Evolutionary conservation across 2,797 vertebrate genomes (phyloP).

Genomic region (Mormyrops attenuatus): DNA sequence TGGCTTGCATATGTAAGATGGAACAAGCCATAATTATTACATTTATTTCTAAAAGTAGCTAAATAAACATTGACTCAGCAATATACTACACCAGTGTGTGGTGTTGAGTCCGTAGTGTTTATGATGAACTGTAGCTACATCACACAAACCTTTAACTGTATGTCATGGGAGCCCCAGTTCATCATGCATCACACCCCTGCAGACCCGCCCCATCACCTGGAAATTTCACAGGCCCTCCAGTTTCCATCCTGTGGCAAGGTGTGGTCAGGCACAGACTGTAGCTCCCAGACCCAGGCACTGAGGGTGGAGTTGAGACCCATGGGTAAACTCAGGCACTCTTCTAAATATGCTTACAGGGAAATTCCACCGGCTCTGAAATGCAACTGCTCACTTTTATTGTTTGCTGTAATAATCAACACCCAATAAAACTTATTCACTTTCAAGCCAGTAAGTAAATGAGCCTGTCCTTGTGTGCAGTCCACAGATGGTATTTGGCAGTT

Average conservation of each 20-base stretch:
- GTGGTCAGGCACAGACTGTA: not conserved
- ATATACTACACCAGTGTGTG: not conserved
- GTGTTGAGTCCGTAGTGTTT: not conserved
- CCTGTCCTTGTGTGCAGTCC: not conserved
- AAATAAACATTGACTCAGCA: not conserved
- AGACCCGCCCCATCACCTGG: not conserved
- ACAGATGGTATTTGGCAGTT: not conserved
- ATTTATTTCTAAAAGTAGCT: not conserved
- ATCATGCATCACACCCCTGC: not conserved
- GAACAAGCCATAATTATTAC: not conserved
- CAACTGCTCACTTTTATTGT: not conserved
- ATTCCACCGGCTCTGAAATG: not conserved
- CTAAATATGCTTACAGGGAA: not conserved
- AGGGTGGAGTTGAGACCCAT: not conserved
- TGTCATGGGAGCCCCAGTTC: not conserved
- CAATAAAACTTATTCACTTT: not conserved
- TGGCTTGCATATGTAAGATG: not conserved
- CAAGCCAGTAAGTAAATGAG: not conserved
- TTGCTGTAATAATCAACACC: not conserved
- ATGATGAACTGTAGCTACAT: not conserved
- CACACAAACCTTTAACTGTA: not conserved
- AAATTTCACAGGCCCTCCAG: not conserved
- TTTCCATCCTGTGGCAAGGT: not conserved
- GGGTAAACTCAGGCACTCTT: not conserved
- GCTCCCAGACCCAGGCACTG: not conserved